phyloP scores from a whole-genome alignment of 1,140 invertebrate genomes.

The Trichomalopsis sarcophagae region DNA sequence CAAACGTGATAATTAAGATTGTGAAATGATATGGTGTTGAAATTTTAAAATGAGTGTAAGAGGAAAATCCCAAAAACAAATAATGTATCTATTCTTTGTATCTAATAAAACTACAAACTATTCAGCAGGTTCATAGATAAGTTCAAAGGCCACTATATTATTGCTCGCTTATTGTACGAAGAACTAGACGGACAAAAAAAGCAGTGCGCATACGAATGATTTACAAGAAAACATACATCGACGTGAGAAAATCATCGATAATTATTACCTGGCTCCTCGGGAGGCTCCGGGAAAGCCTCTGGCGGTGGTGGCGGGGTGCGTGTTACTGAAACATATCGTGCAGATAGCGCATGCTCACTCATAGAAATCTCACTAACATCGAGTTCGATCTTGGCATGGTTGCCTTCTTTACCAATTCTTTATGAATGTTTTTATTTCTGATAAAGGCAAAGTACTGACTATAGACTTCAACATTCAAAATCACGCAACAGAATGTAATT shows the following conservation, averaged over 20 bases:
- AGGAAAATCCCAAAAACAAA: constrained; percentile 16
- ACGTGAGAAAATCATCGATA: constrained; percentile 17
- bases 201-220: neutral
- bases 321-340: constrained; percentile 75
- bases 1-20: neutral
- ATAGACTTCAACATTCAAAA: neutral
- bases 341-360: constrained; percentile 72
- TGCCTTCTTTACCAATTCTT: neutral
- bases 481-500: neutral
- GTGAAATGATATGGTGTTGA: neutral
- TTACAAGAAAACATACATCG: neutral
- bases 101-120: neutral
- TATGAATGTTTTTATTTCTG: neutral
- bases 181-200: neutral
- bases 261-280: constrained; percentile 67
- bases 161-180: neutral
- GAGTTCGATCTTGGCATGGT: constrained; percentile 1
- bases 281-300: constrained; percentile 72
- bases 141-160: neutral
- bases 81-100: neutral
- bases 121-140: neutral
- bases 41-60: neutral
- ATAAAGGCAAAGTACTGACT: neutral
- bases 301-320: constrained; percentile 71
- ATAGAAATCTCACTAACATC: constrained; percentile 59